Conservation (phyloP, 2,888 invertebrate species). For the Drosophila neutralis region DNA sequence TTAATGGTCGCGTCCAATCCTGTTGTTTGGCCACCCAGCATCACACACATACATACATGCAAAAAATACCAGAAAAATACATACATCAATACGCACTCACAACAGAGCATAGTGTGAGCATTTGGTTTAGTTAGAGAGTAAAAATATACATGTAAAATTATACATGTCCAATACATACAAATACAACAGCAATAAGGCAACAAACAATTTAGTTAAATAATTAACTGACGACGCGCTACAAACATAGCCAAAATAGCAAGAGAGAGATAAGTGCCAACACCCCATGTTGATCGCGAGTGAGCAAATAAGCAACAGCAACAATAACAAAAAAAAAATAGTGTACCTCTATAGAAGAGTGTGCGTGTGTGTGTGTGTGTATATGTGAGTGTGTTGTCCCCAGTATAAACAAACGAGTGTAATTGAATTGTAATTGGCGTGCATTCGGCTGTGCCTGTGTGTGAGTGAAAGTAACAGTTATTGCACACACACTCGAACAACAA, state of each 20-base stretch:
- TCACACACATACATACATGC: slow-evolving; percentile 56
- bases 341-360: neutral
- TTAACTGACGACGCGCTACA: slow-evolving; percentile 55
- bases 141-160: slow-evolving; percentile 40
- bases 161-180: slow-evolving; percentile 34
- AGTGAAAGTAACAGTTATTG: slow-evolving; percentile 72
- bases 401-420: slow-evolving; percentile 71
- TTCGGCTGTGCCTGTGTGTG: slow-evolving; percentile 42
- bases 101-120: slow-evolving; percentile 50
- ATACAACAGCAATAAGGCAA: slow-evolving; percentile 41
- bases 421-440: slow-evolving; percentile 59
- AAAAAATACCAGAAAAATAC: slow-evolving; percentile 47
- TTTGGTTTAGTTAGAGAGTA: slow-evolving; percentile 62
- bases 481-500: slow-evolving; percentile 12
- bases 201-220: slow-evolving; percentile 35
- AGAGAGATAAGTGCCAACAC: slow-evolving; percentile 72
- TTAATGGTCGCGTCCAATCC: slow-evolving; percentile 45
- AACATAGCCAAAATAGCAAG: slow-evolving; percentile 39
- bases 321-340: slow-evolving; percentile 14
- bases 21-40: slow-evolving; percentile 69
- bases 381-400: slow-evolving; percentile 46
- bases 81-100: slow-evolving; percentile 45
- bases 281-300: slow-evolving; percentile 63
- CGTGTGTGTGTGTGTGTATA: slow-evolving; percentile 13
- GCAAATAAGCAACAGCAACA: slow-evolving; percentile 59